Evolutionary conservation across 2,888 invertebrate species (phyloP).

Genomic region (Callinectes sapidus): DNA sequence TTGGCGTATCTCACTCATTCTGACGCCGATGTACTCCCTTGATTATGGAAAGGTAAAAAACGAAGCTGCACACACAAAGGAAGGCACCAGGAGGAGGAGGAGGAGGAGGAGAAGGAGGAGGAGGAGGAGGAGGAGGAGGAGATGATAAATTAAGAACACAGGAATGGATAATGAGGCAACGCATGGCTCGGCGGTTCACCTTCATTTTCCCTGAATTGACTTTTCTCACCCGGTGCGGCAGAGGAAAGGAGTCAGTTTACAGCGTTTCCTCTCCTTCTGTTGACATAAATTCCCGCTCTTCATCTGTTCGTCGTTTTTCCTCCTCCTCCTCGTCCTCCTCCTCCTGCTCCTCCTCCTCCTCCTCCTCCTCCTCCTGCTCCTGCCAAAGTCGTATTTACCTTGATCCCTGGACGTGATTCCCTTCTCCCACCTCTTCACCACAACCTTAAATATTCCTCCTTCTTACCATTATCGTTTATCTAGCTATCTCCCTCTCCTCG

Average conservation of each 20-base stretch:
- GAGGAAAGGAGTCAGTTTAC: conserved; percentile 25
- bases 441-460: conserved; percentile 1
- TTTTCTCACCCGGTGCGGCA: conserved; percentile 15
- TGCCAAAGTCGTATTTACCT: background rate
- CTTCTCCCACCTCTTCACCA: conserved; percentile 24
- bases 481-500: conserved; percentile 23
- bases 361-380: background rate
- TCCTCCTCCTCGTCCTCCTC: background rate
- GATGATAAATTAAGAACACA: background rate
- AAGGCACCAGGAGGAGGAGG: background rate
- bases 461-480: conserved; percentile 30
- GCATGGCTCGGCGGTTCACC: background rate
- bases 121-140: background rate
- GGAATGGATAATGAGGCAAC: conserved; percentile 11
- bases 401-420: conserved; percentile 12
- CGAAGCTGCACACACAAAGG: background rate
- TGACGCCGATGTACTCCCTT: background rate
- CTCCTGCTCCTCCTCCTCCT: background rate
- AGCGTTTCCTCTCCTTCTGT: conserved; percentile 13
- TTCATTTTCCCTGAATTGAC: conserved; percentile 12
- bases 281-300: conserved; percentile 19
- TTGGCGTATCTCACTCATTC: conserved; percentile 12
- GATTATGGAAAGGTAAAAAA: background rate
- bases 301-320: conserved; percentile 2
- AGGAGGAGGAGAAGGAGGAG: too few species aligned